These are phyloP conservation scores for Oreamnos americanus DNA, from an alignment of 2,113 vertebrate genomes.

Conservation along the genomic window DNA sequence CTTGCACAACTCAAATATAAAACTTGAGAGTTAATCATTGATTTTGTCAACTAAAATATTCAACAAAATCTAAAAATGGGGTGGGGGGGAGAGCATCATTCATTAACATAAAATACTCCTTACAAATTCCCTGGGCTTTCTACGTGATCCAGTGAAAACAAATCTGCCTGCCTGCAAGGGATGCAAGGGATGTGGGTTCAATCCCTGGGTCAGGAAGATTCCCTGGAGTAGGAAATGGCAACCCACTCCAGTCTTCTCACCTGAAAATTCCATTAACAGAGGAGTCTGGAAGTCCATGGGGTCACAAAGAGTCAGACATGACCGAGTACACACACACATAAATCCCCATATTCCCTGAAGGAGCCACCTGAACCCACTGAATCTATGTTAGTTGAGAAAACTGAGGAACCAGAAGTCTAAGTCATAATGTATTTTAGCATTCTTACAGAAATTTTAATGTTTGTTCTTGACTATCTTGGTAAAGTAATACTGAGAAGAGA, in stretches of 20 bases:
- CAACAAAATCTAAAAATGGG: slow-evolving; percentile 16
- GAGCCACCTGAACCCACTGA: neutral
- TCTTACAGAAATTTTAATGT: neutral
- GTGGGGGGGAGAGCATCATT: rapidly evolving
- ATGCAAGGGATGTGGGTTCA: neutral
- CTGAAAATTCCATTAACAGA: neutral
- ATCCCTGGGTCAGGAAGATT: neutral
- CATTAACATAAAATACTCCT: neutral
- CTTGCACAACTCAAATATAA: neutral
- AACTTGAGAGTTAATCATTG: neutral
- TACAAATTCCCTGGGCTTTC: neutral
- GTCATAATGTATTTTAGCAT: neutral
- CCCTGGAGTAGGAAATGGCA: neutral
- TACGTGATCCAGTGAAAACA: rapidly evolving
- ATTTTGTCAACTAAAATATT: neutral
- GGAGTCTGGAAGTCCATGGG: neutral
- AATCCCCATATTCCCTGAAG: neutral
- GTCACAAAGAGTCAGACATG: neutral
- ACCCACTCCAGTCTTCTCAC: neutral
- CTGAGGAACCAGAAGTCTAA: neutral
- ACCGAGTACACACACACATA: neutral
- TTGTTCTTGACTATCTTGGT: neutral
- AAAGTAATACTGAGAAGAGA: neutral
- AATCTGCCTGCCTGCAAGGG: neutral
- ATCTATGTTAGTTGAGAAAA: neutral